phyloP scores from a whole-genome alignment of 2,888 invertebrate genomes.

The Aethes cnicana region DNA sequence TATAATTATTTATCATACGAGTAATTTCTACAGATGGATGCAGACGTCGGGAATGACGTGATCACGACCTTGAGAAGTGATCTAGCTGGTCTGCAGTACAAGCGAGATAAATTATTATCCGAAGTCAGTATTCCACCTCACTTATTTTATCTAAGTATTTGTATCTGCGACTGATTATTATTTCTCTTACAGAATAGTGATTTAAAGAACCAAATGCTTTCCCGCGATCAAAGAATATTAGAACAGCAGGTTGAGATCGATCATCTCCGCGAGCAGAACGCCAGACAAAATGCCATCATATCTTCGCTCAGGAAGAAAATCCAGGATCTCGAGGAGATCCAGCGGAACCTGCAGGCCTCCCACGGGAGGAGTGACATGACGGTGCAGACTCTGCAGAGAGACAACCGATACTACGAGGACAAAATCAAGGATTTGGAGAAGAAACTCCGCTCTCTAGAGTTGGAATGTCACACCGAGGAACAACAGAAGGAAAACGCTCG shows the following conservation, averaged over 20 bases:
- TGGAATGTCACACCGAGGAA: slow-evolving; percentile 87
- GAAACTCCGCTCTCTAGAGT: slow-evolving; percentile 87
- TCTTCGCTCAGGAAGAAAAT: slow-evolving; percentile 90
- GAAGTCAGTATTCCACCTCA: slow-evolving; percentile 81
- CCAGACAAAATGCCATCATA: slow-evolving; percentile 90
- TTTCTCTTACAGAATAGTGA: slow-evolving; percentile 86
- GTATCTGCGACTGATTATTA: too few relatives aligned
- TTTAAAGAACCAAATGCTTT: slow-evolving; percentile 86
- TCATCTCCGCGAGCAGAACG: slow-evolving; percentile 90
- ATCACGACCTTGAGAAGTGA: slow-evolving; percentile 91
- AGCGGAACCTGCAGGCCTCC: slow-evolving; percentile 84
- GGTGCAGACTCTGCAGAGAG: slow-evolving; percentile 88
- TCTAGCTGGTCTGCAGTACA: slow-evolving; percentile 91
- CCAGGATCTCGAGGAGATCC: slow-evolving; percentile 89
- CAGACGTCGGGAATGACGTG: slow-evolving; percentile 84
- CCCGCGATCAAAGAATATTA: slow-evolving; percentile 86
- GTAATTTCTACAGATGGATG: slow-evolving; percentile 76
- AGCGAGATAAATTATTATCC: slow-evolving; percentile 88
- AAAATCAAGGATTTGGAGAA: slow-evolving; percentile 89
- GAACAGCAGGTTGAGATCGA: slow-evolving; percentile 91
- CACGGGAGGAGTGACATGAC: slow-evolving; percentile 87
- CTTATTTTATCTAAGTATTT: neutral
- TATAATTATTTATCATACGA: slow-evolving; percentile 19
- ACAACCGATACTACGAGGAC: slow-evolving; percentile 87
- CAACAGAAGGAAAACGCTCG: slow-evolving; percentile 88